Conservation (phyloP, 2,113 vertebrate species). For the Macquaria australasica region DNA sequence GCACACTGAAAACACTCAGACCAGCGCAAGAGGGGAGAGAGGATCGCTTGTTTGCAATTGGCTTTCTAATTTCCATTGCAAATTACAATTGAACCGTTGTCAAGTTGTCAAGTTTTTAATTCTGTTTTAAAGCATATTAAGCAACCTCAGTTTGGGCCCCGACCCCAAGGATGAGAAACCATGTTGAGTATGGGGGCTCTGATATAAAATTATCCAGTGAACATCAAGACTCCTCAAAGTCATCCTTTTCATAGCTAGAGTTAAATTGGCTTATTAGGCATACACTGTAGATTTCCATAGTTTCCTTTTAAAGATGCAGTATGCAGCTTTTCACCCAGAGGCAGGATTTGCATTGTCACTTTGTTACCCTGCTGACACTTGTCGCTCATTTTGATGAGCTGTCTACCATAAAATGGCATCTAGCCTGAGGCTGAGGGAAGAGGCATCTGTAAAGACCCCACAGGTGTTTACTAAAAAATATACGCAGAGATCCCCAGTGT, state of each 20-base stretch:
- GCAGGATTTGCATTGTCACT: slow-evolving; percentile 6
- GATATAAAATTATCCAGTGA: background rate
- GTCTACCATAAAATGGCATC: background rate
- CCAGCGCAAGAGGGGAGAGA: no score
- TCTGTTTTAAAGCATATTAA: no score
- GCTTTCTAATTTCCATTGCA: no score
- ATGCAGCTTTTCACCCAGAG: background rate
- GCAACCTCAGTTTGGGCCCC: background rate
- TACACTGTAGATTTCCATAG: background rate
- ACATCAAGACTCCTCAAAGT: background rate
- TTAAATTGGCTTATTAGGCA: no score
- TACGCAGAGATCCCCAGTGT: background rate
- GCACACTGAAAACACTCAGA: no score
- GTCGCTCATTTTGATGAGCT: slow-evolving; percentile 9
- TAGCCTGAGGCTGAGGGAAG: slow-evolving; percentile 1
- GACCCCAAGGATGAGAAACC: background rate
- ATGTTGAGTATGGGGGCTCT: background rate
- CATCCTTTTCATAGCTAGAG: background rate
- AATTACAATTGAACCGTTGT: background rate
- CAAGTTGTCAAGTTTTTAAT: no score
- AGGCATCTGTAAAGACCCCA: background rate
- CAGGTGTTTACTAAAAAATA: background rate
- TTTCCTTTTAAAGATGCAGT: background rate
- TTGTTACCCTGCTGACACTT: background rate
- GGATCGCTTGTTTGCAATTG: no score